These are phyloP conservation scores for Mastigias papua DNA, from an alignment of 30 jellyfish, hydroid and myxozoan genomes.

Conservation along the genomic window DNA sequence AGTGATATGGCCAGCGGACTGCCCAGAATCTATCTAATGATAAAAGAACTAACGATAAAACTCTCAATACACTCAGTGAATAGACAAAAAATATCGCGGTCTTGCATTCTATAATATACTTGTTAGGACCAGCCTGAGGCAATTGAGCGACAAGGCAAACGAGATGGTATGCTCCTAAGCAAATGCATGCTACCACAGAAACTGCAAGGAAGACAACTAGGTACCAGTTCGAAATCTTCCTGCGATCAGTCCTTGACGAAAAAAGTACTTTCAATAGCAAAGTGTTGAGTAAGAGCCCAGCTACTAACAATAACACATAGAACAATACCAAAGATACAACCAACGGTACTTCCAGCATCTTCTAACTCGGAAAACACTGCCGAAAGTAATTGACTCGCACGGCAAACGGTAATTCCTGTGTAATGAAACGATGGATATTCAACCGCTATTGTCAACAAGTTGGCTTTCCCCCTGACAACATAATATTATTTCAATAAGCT, in stretches of 20 bases:
- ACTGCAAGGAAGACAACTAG: neutral
- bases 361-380: neutral
- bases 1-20: neutral
- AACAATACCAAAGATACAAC: neutral
- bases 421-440: too few species aligned
- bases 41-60: conserved; percentile 2
- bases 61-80: conserved; percentile 1
- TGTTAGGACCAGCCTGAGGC: conserved; percentile 1
- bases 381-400: neutral
- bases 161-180: conserved; percentile 4
- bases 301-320: neutral
- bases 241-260: conserved; percentile 20
- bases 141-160: neutral
- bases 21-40: conserved; percentile 24
- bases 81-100: conserved; percentile 12
- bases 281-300: conserved; percentile 10
- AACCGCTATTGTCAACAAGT: too few species aligned
- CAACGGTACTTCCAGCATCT: neutral
- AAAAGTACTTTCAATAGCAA: conserved; percentile 6
- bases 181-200: conserved; percentile 1
- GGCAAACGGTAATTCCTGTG: neutral
- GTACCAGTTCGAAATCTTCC: conserved; percentile 18
- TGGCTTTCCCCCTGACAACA: too few species aligned
- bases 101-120: neutral
- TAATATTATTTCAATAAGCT: too few species aligned